A percentile compares a stretch with the other conserved stretches of the same genome.
These are phyloP conservation scores for Cyprinodon diabolis DNA, from an alignment of 2,797 vertebrate species.

Conservation along the genomic window DNA sequence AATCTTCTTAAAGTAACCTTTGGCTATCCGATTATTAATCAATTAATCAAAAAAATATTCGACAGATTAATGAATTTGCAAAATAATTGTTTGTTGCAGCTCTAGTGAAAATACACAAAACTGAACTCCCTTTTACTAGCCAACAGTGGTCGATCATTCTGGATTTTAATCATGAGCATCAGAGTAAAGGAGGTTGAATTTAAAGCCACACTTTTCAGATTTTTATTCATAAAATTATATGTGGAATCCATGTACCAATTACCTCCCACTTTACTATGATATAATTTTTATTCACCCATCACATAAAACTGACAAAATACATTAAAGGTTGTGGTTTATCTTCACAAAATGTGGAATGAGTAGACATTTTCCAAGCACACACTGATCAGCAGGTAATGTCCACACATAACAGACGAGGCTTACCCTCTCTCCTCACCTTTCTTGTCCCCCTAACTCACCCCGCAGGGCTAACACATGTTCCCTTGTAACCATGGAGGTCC, in stretches of 20 bases:
- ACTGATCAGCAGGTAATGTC: slow-evolving; percentile 46
- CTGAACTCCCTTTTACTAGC: background rate
- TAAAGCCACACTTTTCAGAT: background rate
- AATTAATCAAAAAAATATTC: no score
- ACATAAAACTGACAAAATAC: background rate
- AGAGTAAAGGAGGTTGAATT: background rate
- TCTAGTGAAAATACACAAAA: background rate
- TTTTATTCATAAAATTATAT: background rate
- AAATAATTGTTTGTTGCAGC: no score
- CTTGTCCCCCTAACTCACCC: slow-evolving; percentile 73
- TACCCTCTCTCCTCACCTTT: slow-evolving; percentile 74
- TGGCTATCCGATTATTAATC: no score
- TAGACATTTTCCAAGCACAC: slow-evolving; percentile 7
- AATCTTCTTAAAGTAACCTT: no score
- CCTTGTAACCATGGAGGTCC: slow-evolving; percentile 67
- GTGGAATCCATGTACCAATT: background rate
- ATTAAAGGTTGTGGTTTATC: background rate
- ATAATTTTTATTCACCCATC: no score
- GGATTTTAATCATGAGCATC: background rate
- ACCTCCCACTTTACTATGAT: no score
- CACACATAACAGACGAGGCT: slow-evolving; percentile 47
- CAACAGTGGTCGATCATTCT: background rate
- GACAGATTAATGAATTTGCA: no score
- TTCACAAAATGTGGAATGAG: background rate
- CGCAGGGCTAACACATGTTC: slow-evolving; percentile 76